Conservation (phyloP, 2,888 invertebrate species). For the Schizotus pectinicornis region DNA sequence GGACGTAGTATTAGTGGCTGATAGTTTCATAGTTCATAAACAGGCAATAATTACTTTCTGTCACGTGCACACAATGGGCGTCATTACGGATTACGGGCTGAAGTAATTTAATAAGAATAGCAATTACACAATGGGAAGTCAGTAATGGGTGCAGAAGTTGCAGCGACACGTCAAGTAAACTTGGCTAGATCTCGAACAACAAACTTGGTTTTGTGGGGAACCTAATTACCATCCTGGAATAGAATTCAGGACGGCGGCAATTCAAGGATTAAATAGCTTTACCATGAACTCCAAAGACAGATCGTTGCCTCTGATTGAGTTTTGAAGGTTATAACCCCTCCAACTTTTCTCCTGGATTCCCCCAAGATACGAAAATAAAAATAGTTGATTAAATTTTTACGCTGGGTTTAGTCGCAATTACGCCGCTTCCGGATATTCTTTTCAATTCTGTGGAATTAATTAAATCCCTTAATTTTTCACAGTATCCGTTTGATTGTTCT, state of each 20-base stretch:
- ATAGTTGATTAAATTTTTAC: conserved; percentile 19
- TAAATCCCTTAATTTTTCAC: no score
- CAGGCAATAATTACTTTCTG: conserved; percentile 40
- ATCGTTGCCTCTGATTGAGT: conserved; percentile 40
- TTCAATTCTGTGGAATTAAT: no score
- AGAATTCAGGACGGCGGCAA: conserved; percentile 42
- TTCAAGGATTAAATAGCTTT: conserved; percentile 46
- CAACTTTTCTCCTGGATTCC: neutral
- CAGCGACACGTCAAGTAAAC: conserved; percentile 49
- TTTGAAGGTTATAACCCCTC: conserved; percentile 14
- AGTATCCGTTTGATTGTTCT: no score
- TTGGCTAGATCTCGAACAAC: conserved; percentile 47
- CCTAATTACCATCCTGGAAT: conserved; percentile 50
- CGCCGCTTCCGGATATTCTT: neutral
- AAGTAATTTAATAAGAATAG: conserved; percentile 49
- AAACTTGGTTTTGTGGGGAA: conserved; percentile 50
- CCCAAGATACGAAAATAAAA: conserved; percentile 11
- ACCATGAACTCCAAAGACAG: conserved; percentile 37
- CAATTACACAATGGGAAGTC: conserved; percentile 51
- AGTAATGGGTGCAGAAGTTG: conserved; percentile 48
- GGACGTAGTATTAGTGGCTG: neutral
- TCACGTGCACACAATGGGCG: conserved; percentile 39
- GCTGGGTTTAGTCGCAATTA: neutral
- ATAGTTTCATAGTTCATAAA: conserved; percentile 30
- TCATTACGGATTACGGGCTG: conserved; percentile 35